These are phyloP conservation scores for Bibio marci DNA, from an alignment of 2,888 invertebrate species.

Conservation along the genomic window DNA sequence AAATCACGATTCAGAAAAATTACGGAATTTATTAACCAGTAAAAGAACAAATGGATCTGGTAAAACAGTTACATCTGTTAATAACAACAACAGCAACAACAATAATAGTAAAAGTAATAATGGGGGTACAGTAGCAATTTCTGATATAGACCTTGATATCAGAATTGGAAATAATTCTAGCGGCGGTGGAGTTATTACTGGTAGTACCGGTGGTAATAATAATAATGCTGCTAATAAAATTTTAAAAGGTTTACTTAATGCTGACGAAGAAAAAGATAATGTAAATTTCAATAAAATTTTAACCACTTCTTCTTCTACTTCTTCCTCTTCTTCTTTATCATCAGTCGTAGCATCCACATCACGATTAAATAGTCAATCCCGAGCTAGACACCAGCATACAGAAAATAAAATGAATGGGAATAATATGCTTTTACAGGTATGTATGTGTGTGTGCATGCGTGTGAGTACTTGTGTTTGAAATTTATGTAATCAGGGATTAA, in stretches of 20 bases:
- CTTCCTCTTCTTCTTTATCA: slow-evolving; percentile 9
- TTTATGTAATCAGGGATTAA: too few relatives aligned
- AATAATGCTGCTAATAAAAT: slow-evolving; percentile 11
- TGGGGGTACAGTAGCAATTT: too few relatives aligned
- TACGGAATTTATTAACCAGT: slow-evolving; percentile 31
- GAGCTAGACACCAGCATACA: slow-evolving; percentile 8
- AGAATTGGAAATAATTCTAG: too few relatives aligned
- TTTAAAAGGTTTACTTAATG: slow-evolving; percentile 14
- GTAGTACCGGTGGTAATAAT: slow-evolving; percentile 17
- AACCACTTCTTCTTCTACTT: too few relatives aligned
- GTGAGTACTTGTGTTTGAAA: too few relatives aligned
- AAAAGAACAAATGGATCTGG: slow-evolving; percentile 18
- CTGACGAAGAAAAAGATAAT: slow-evolving; percentile 27
- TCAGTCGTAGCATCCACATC: slow-evolving; percentile 2
- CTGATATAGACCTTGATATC: too few relatives aligned
- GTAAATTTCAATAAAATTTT: slow-evolving; percentile 9
- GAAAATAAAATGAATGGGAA: slow-evolving; percentile 31
- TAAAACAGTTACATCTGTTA: too few relatives aligned
- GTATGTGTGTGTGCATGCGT: too few relatives aligned
- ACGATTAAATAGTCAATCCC: neutral
- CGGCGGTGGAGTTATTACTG: neutral
- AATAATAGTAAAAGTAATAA: too few relatives aligned
- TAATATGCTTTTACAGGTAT: slow-evolving; percentile 49
- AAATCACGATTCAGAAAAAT: slow-evolving; percentile 31
- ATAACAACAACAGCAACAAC: too few relatives aligned